Conservation (phyloP, 2,113 vertebrate species). For the Oryzias curvinotus region DNA sequence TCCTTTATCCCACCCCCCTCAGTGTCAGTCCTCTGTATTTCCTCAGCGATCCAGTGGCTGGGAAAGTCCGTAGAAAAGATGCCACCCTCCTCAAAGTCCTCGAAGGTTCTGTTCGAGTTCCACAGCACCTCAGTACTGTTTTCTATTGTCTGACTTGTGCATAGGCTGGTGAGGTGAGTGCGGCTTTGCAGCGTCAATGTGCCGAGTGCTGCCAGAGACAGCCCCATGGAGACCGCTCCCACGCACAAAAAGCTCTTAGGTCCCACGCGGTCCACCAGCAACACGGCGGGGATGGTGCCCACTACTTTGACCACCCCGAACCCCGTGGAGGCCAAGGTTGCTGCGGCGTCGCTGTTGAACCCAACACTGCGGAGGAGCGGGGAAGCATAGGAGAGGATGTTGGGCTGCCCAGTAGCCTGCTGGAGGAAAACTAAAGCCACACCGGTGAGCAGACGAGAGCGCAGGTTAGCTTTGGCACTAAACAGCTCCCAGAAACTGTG, state of each 20-base stretch:
- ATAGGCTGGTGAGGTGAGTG: constrained; percentile 83
- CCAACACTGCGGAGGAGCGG: constrained; percentile 91
- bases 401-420: constrained; percentile 92
- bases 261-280: constrained; percentile 90
- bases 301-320: constrained; percentile 91
- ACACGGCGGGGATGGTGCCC: constrained; percentile 86
- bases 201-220: constrained; percentile 84
- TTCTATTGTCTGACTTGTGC: constrained; percentile 65
- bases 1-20: constrained; percentile 22
- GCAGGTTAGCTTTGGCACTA: constrained; percentile 87
- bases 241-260: constrained; percentile 89
- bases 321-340: constrained; percentile 90
- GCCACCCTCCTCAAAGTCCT: constrained; percentile 7
- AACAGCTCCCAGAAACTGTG: constrained; percentile 87
- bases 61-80: constrained; percentile 19
- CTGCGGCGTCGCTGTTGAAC: constrained; percentile 89
- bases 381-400: constrained; percentile 93
- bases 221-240: constrained; percentile 86
- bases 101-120: constrained; percentile 46
- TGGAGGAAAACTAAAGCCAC: constrained; percentile 88
- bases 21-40: constrained; percentile 37
- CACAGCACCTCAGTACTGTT: constrained; percentile 71
- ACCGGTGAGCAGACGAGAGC: constrained; percentile 85
- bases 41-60: constrained; percentile 23
- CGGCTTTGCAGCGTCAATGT: constrained; percentile 83